Evolutionary conservation across 2,797 vertebrate genomes (phyloP).

Genomic region (Sylvilagus floridanus): DNA sequence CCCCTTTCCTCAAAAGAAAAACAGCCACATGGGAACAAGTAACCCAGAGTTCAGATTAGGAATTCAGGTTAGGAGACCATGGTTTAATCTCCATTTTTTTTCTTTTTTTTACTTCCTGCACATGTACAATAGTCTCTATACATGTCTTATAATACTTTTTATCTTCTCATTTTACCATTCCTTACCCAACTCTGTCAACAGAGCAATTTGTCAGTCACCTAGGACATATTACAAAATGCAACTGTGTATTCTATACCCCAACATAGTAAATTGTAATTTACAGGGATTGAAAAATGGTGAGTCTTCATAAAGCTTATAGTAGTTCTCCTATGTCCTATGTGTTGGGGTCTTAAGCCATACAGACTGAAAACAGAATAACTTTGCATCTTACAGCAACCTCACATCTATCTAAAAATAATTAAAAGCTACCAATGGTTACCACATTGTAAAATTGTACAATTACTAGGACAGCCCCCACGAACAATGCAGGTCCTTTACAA

Average conservation of each 20-base stretch:
- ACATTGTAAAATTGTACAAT: neutral
- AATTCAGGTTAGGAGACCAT: neutral
- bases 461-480: neutral
- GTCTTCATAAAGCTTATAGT: neutral
- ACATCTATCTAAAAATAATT: neutral
- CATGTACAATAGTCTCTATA: neutral
- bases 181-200: neutral
- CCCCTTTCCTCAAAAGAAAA: neutral
- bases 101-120: neutral
- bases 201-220: neutral
- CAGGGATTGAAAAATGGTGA: neutral
- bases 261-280: neutral
- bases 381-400: neutral
- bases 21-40: neutral
- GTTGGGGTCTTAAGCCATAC: neutral
- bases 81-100: neutral
- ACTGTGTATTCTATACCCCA: neutral
- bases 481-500: neutral
- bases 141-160: neutral
- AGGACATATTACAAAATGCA: neutral
- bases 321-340: neutral
- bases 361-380: slow-evolving; percentile 36
- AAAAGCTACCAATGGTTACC: neutral
- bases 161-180: neutral
- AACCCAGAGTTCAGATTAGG: neutral